Base-by-base conservation (phyloP, 1,140 invertebrate genomes). In the Drosophila kikkawai region DNA sequence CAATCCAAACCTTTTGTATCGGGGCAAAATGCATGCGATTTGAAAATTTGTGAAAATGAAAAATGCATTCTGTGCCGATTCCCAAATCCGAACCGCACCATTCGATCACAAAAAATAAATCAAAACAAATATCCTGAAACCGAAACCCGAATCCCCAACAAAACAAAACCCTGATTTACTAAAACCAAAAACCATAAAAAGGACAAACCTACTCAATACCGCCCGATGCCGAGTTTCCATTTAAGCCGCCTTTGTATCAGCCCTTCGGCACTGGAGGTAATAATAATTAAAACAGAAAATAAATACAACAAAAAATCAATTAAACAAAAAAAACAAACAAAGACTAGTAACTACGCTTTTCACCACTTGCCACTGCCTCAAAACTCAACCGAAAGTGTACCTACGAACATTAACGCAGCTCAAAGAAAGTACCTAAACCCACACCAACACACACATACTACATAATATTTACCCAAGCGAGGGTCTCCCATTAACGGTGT, bases 131-230 rank as follows among this genome's bases (percentile, higher is more conserved):
- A 51, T 34, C 34, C 48, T 58, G 41, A 74, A 76, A 58, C 74
- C 36, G 55, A 69, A 56, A 64, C 58, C 58, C 5, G 26, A 29
- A 29, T 29, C 26, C 50, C 67, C 67, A 7, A 76, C 75, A 75
- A 64, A 80, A 60, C 48, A 45, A 34, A 64, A 41, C 29, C 37
- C 15, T 6, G 56, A 34, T 61, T 45, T 64, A 78, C 75, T 56
- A 56, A 56, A 56, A 19, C 15, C 59, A 76, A 60, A 79, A 73
- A 59, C 44, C 71, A 78, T 75, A 71, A 82, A 91, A 94, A 95
- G 95, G 95, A 95, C 94, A 95, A 94, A 92, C 94, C 82, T 95
- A 95, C 93, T 95, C 95, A 82, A 94, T 94, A 87, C 93, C 94
- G 91, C 92, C 94, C 57, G 82, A 92, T 81, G 93, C 93, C 84